Evolutionary conservation across 2,888 invertebrate genomes (phyloP), one percentile per base, ranked within the genome.

Genomic region (Thecocarcelia acutangulata): DNA sequence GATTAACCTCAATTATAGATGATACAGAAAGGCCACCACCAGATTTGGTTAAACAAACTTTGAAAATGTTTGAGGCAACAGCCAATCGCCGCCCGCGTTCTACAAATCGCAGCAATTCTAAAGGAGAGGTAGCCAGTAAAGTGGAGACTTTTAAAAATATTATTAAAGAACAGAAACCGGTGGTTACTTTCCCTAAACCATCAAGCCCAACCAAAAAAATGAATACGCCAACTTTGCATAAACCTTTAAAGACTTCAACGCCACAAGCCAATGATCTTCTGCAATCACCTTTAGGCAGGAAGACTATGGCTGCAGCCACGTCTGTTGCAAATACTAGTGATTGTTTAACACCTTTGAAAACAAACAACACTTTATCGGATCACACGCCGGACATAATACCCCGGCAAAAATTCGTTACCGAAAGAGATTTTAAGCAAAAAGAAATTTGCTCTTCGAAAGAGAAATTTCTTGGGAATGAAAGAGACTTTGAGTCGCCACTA

Each of bases 31-130:
- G 96, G 61, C 97, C 97, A 1, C 97, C 97, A 17, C 95, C 95
- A 0, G 97, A 97, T 92, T 94, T 97, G 84, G 97, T 97, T 79
- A 96, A 96, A 86, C 95, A 96, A 80, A 95, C 96, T 13, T 93
- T 97, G 83, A 93, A 95, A 87, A 94, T 97, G 87, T 97, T 97
- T 91, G 97, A 97, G 89, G 92, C 93, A 54, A 92, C 93, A 0
- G 93, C 94, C 12, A 91, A 93, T 84, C 92, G 93, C 1, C 85
- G 89, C 8, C 80, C 91, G 78, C 90, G 94, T n/a, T 90, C 85
- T 4, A 75, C 86, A 80, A 91, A 83, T 86, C 92, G 87, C 86
- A 89, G 86, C 86, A 91, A 88, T 73, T 91, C 88, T 13, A 87
- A 86, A 12, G 90, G 90, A 19, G 94, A 94, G 48, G 94, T 94